phyloP scores from a whole-genome alignment of 2,888 invertebrate species.

The Ochropleura plecta region DNA sequence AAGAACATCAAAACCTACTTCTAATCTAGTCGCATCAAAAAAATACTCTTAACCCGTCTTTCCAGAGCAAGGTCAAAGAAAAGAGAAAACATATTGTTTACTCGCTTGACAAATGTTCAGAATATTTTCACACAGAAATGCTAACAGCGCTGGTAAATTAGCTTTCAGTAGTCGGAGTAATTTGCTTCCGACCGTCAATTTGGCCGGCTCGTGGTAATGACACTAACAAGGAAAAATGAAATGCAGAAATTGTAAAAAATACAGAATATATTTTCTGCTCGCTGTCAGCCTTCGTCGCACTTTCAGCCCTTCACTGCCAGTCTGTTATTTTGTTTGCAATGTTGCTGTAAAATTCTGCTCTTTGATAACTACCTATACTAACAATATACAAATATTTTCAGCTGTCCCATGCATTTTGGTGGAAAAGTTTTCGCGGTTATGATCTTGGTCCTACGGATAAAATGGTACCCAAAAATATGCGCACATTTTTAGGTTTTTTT shows the following conservation, averaged over 20 bases:
- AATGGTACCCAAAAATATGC: background rate
- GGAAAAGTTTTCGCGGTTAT: background rate
- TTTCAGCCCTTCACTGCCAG: slow-evolving; percentile 4
- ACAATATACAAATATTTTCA: background rate
- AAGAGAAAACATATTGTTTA: slow-evolving; percentile 25
- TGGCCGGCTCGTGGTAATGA: slow-evolving; percentile 35
- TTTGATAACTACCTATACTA: too few species aligned
- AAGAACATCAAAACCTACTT: background rate
- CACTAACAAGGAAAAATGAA: slow-evolving; percentile 42
- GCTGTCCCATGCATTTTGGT: background rate
- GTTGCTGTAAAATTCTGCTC: background rate
- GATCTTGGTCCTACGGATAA: background rate
- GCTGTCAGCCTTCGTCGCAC: background rate
- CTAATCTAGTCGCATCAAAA: background rate
- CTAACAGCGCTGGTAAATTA: slow-evolving; percentile 24
- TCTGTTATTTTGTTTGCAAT: background rate
- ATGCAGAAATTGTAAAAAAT: slow-evolving; percentile 34
- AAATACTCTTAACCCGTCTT: background rate
- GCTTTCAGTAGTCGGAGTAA: slow-evolving; percentile 30
- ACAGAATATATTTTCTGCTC: slow-evolving; percentile 11
- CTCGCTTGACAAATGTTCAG: slow-evolving; percentile 28
- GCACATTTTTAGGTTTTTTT: too few species aligned
- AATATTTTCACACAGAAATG: slow-evolving; percentile 17
- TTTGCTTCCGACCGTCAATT: slow-evolving; percentile 44
- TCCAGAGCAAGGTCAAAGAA: background rate